Percentiles rank a stretch among this genome's conserved stretches.
Conservation (phyloP, 2,797 vertebrate species). For the Muraenolepis orangiensis region DNA sequence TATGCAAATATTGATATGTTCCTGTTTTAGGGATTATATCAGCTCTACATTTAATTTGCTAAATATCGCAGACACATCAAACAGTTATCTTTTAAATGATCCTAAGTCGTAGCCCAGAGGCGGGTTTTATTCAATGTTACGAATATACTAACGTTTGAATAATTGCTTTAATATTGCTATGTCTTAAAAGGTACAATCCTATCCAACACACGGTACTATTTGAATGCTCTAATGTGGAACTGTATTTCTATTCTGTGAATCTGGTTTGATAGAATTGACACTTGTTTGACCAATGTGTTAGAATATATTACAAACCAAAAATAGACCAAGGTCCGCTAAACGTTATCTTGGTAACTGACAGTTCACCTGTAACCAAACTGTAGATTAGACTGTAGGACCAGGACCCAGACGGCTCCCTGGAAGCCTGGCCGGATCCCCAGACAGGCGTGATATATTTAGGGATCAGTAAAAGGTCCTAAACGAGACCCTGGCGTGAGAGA, state of each 20-base stretch:
- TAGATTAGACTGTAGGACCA: slow-evolving; percentile 37
- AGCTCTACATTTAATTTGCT: neutral
- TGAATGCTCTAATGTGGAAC: neutral
- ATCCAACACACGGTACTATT: neutral
- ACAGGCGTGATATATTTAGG: slow-evolving; percentile 72
- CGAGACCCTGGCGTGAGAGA: slow-evolving; percentile 72
- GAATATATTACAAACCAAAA: neutral
- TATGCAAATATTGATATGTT: neutral
- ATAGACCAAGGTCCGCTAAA: neutral
- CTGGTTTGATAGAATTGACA: slow-evolving; percentile 16
- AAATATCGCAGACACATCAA: neutral
- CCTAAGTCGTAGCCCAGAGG: too few relatives aligned
- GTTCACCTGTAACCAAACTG: slow-evolving; percentile 24
- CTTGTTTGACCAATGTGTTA: neutral
- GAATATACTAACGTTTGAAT: neutral
- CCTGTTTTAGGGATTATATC: neutral
- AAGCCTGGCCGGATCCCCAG: slow-evolving; percentile 61
- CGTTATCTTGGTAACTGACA: neutral
- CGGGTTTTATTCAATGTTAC: neutral
- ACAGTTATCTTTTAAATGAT: neutral
- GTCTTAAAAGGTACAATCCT: neutral
- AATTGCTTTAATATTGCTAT: neutral
- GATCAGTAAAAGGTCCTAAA: slow-evolving; percentile 77
- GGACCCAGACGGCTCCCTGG: slow-evolving; percentile 53
- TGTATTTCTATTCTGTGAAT: neutral